Evolutionary conservation across 2,888 invertebrate species (phyloP).

Genomic region (Oxycera nigricornis): DNA sequence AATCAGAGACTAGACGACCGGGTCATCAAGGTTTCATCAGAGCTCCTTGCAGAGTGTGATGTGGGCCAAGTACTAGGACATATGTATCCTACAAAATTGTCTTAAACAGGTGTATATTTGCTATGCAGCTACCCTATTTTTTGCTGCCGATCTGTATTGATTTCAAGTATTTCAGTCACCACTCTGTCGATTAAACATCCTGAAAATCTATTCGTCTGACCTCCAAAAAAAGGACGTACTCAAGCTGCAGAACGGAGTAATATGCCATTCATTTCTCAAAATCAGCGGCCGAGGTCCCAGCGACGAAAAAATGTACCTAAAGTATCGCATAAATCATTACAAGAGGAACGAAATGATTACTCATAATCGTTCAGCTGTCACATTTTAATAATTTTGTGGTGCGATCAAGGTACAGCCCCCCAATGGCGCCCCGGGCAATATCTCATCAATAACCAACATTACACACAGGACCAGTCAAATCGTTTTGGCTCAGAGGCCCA

Average conservation of each 20-base stretch:
- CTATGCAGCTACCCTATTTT: too few species aligned
- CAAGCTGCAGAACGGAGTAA: background rate
- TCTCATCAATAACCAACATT: slow-evolving; percentile 56
- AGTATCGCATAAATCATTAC: slow-evolving; percentile 51
- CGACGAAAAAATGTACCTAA: slow-evolving; percentile 34
- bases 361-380: slow-evolving; percentile 58
- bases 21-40: too few species aligned
- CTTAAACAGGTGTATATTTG: too few species aligned
- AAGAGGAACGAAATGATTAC: slow-evolving; percentile 53
- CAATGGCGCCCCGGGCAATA: slow-evolving; percentile 57
- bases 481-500: slow-evolving; percentile 23
- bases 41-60: too few species aligned
- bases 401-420: slow-evolving; percentile 56
- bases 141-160: too few species aligned
- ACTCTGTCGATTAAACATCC: too few species aligned
- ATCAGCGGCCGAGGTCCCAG: background rate
- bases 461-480: slow-evolving; percentile 39
- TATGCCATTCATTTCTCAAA: background rate
- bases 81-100: too few species aligned
- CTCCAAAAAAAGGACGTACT: background rate
- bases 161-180: too few species aligned
- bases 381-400: slow-evolving; percentile 59
- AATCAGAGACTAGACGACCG: too few species aligned
- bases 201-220: too few species aligned
- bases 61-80: too few species aligned